Evolutionary conservation across 2,113 vertebrate genomes (phyloP).

Genomic region (Galbula dea): DNA sequence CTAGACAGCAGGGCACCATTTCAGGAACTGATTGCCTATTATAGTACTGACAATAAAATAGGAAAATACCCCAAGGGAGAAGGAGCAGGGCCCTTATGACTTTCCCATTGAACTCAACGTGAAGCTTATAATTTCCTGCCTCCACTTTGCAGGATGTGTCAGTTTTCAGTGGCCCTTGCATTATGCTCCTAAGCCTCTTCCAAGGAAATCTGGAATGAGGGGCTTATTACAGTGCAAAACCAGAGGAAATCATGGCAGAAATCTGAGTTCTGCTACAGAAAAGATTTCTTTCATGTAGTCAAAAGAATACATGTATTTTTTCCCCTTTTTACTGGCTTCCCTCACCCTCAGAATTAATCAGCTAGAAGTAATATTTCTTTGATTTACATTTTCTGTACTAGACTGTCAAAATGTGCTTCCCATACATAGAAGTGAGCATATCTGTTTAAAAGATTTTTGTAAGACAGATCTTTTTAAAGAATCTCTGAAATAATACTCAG

Average conservation of each 20-base stretch:
- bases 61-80: slow-evolving; percentile 51
- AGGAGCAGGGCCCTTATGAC: slow-evolving; percentile 25
- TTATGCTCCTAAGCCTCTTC: neutral
- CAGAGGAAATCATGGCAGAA: neutral
- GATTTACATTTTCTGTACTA: neutral
- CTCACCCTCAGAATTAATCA: neutral
- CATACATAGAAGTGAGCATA: neutral
- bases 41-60: slow-evolving; percentile 58
- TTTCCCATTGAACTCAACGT: slow-evolving; percentile 42
- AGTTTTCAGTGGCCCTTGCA: neutral
- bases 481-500: neutral
- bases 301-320: neutral
- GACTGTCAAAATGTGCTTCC: neutral
- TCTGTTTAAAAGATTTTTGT: neutral
- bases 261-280: neutral
- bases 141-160: neutral
- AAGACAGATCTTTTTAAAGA: neutral
- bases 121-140: slow-evolving; percentile 50
- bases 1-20: slow-evolving; percentile 62
- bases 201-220: slow-evolving; percentile 22
- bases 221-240: neutral
- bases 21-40: slow-evolving; percentile 65
- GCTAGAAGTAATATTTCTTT: neutral
- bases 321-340: neutral
- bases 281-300: neutral